Evolutionary conservation across 2,113 vertebrate species (phyloP).

Genomic region (Myiopsitta monachus): DNA sequence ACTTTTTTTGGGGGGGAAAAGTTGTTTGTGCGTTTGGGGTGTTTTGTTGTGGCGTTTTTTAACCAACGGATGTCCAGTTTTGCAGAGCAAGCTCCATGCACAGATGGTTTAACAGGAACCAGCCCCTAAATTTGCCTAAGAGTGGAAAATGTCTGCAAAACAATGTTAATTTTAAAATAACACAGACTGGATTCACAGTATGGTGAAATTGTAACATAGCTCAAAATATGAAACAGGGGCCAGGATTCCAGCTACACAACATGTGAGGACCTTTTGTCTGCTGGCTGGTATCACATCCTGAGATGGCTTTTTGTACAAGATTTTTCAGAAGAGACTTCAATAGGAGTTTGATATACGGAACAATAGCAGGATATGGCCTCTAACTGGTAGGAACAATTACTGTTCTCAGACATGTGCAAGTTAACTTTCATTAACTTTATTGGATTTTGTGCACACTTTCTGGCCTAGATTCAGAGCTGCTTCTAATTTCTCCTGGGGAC

Average conservation of each 20-base stretch:
- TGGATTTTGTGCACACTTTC: slow-evolving; percentile 31
- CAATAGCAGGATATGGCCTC: slow-evolving; percentile 61
- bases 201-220: background rate
- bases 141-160: background rate
- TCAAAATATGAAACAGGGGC: background rate
- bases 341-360: slow-evolving; percentile 23
- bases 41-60: background rate
- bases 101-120: background rate
- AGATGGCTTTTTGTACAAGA: slow-evolving; percentile 26
- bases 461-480: slow-evolving; percentile 44
- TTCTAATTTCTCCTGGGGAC: slow-evolving; percentile 45
- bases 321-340: slow-evolving; percentile 45
- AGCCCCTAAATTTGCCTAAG: background rate
- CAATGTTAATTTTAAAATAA: slow-evolving; percentile 30
- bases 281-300: slow-evolving; percentile 48
- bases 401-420: slow-evolving; percentile 33
- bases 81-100: background rate
- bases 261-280: slow-evolving; percentile 39
- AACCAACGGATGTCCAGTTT: background rate
- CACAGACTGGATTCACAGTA: background rate
- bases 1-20: background rate
- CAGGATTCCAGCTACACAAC: slow-evolving; percentile 38
- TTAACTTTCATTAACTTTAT: slow-evolving; percentile 49
- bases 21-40: background rate
- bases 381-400: slow-evolving; percentile 44